These are phyloP conservation scores for Datnioides undecimradiatus DNA, from an alignment of 2,113 vertebrate species.

Conservation along the genomic window DNA sequence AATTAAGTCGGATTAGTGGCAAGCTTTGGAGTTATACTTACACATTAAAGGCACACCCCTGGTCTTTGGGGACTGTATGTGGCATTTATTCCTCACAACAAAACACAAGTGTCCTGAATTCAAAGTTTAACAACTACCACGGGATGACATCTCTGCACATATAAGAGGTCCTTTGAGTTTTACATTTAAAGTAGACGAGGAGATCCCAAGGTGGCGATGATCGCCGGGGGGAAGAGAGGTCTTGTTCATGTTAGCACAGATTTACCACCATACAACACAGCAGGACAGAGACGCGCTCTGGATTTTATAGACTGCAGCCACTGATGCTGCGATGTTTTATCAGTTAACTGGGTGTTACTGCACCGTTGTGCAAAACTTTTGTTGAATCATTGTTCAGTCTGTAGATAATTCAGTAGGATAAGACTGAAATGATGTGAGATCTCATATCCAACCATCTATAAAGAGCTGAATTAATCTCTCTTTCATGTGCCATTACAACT, in stretches of 20 bases:
- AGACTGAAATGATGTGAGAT: slow-evolving; percentile 12
- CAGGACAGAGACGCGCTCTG: neutral
- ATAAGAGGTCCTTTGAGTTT: slow-evolving; percentile 13
- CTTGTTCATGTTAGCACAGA: neutral
- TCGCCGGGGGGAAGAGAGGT: neutral
- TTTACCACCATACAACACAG: neutral
- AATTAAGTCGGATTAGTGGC: slow-evolving; percentile 71
- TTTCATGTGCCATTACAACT: slow-evolving; percentile 17
- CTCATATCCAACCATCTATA: neutral
- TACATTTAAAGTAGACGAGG: slow-evolving; percentile 32
- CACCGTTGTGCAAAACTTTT: slow-evolving; percentile 1
- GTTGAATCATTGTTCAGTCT: neutral
- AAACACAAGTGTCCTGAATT: slow-evolving; percentile 46
- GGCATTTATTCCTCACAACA: slow-evolving; percentile 58
- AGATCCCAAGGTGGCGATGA: neutral
- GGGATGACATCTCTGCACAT: slow-evolving; percentile 22
- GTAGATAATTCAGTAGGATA: slow-evolving; percentile 18
- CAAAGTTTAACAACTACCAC: neutral
- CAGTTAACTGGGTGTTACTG: neutral
- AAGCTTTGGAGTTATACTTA: slow-evolving; percentile 66
- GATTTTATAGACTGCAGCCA: slow-evolving; percentile 8
- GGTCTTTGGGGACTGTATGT: slow-evolving; percentile 54
- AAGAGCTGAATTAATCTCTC: slow-evolving; percentile 45
- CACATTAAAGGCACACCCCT: slow-evolving; percentile 45
- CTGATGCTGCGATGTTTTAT: neutral